phyloP scores from a whole-genome alignment of 2,797 vertebrate species.

The Thunnus albacares region DNA sequence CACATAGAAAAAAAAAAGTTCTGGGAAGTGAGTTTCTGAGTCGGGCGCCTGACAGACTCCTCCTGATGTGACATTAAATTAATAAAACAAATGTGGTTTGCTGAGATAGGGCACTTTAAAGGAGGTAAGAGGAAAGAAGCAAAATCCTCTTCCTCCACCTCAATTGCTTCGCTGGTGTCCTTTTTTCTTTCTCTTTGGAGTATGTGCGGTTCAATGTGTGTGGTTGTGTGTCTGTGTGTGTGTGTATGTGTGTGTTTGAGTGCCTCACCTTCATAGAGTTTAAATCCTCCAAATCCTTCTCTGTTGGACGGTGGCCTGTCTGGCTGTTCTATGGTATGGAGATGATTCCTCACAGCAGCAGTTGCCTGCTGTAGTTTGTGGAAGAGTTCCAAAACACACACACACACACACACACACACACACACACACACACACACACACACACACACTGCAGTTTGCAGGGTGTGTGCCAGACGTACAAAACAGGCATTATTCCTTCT shows the following conservation, averaged over 20 bases:
- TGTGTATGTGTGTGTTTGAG: slow-evolving; percentile 53
- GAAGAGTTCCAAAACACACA: slow-evolving; percentile 55
- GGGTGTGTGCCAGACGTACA: slow-evolving; percentile 44
- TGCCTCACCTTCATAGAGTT: slow-evolving; percentile 72
- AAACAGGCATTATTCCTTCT: slow-evolving; percentile 49
- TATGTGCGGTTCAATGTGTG: slow-evolving; percentile 36
- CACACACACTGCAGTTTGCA: slow-evolving; percentile 15
- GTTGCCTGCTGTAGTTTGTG: slow-evolving; percentile 66
- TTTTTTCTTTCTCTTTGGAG: slow-evolving; percentile 68
- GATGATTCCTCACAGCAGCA: slow-evolving; percentile 69
- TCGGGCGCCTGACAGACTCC: slow-evolving; percentile 61
- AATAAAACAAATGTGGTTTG: slow-evolving; percentile 84
- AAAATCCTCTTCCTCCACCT: slow-evolving; percentile 68
- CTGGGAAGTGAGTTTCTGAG: slow-evolving; percentile 64
- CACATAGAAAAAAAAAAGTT: slow-evolving; percentile 58
- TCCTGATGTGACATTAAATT: slow-evolving; percentile 81
- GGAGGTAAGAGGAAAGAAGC: slow-evolving; percentile 69
- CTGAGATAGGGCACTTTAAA: slow-evolving; percentile 77
- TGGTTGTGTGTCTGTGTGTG: slow-evolving; percentile 9
- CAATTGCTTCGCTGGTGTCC: slow-evolving; percentile 50
- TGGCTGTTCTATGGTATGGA: slow-evolving; percentile 64
- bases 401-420: slow-evolving; percentile 19
- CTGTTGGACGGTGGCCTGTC: slow-evolving; percentile 69
- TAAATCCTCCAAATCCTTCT: slow-evolving; percentile 79
- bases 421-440: slow-evolving; percentile 7